Evolutionary conservation across 2,888 invertebrate species (phyloP).

Genomic region (Acronicta leporina): DNA sequence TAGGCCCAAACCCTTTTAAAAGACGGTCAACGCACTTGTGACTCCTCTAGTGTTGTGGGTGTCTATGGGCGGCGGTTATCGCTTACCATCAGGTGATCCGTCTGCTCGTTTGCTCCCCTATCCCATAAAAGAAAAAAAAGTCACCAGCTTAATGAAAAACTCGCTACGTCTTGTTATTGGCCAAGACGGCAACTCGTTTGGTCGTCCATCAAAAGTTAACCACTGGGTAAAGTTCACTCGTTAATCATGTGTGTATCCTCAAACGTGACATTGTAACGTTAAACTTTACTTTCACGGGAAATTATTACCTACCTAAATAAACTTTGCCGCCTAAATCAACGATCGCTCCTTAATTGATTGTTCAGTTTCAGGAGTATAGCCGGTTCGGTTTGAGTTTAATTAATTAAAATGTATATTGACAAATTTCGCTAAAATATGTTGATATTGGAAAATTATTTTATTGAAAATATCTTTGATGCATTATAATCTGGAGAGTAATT

Average conservation of each 20-base stretch:
- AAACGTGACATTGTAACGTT: constrained; percentile 51
- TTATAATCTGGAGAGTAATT: not conserved
- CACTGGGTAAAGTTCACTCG: constrained; percentile 49
- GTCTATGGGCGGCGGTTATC: too few species aligned
- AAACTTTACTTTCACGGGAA: constrained; percentile 32
- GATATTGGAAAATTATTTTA: too few species aligned
- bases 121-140: too few species aligned
- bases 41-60: too few species aligned
- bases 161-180: constrained; percentile 1
- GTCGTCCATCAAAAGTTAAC: constrained; percentile 53
- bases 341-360: constrained; percentile 34
- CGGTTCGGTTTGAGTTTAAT: constrained; percentile 3
- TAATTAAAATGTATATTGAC: not conserved
- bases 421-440: too few species aligned
- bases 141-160: constrained; percentile 31
- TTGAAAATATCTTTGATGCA: too few species aligned
- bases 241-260: constrained; percentile 62
- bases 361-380: constrained; percentile 9
- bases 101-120: too few species aligned
- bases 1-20: too few species aligned
- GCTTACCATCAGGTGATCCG: too few species aligned
- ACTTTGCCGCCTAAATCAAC: constrained; percentile 59
- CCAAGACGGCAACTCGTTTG: constrained; percentile 32
- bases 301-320: constrained; percentile 41
- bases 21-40: too few species aligned